phyloP scores from a whole-genome alignment of 2,888 invertebrate genomes.

The Leptopilina myrica region DNA sequence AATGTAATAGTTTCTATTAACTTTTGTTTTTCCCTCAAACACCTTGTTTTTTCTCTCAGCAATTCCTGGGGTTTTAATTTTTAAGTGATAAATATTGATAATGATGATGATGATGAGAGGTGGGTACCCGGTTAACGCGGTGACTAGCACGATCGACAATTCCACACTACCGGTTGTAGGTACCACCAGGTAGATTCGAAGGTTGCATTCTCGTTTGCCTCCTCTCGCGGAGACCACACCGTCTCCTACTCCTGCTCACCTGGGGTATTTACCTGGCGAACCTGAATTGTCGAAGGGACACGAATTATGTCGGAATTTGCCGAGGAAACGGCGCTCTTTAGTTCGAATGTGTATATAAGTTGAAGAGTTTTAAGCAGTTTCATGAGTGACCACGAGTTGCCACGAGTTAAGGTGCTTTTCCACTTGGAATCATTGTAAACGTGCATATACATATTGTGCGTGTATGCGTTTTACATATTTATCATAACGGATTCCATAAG shows the following conservation, averaged over 20 bases:
- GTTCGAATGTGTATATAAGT: conserved; percentile 43
- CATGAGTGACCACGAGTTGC: no score
- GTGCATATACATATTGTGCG: no score
- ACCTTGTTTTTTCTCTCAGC: neutral
- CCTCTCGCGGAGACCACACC: conserved; percentile 47
- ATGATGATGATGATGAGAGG: no score
- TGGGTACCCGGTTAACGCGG: conserved; percentile 42
- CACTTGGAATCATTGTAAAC: no score
- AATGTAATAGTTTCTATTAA: conserved; percentile 6
- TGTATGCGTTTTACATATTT: no score
- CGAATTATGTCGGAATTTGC: conserved; percentile 45
- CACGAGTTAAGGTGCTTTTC: no score
- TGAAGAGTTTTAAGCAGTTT: neutral
- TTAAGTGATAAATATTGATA: no score
- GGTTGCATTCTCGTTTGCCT: conserved; percentile 64
- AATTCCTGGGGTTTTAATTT: no score
- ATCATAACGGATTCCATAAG: no score
- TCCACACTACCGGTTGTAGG: conserved; percentile 63
- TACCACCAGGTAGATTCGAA: conserved; percentile 67
- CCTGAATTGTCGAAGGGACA: conserved; percentile 44
- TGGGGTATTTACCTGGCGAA: conserved; percentile 56
- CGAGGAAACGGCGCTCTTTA: conserved; percentile 46
- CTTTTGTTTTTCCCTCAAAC: neutral
- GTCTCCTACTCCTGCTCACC: conserved; percentile 52
- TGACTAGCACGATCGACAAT: conserved; percentile 60